Percentiles rank a stretch among this genome's conserved stretches.
These are phyloP conservation scores for Beroe ovata DNA, from an alignment of 37 sponge, comb jelly and placozoan genomes.

Conservation along the genomic window DNA sequence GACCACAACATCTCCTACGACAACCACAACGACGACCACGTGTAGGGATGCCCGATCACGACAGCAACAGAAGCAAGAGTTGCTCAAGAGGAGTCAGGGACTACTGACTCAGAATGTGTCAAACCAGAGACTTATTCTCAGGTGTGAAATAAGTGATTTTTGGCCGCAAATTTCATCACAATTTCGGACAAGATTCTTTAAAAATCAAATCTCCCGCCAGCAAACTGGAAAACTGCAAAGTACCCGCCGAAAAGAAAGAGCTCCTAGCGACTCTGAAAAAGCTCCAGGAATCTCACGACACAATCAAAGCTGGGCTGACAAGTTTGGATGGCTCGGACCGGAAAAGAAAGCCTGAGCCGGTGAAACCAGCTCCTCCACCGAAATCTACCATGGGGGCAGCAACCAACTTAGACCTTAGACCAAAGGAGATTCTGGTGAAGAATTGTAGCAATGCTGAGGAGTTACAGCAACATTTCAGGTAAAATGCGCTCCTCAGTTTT, in stretches of 20 bases:
- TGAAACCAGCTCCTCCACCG: neutral
- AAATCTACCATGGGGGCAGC: conserved; percentile 27
- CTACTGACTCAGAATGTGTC: conserved; percentile 15
- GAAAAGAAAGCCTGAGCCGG: conserved; percentile 1
- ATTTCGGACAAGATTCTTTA: neutral
- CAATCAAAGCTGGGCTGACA: conserved; percentile 34
- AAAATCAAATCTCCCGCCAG: neutral
- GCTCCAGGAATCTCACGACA: conserved; percentile 36
- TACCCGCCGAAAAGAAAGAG: conserved; percentile 16
- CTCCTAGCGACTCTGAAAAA: conserved; percentile 16
- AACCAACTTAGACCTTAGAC: conserved; percentile 54
- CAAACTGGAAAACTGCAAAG: conserved; percentile 26
- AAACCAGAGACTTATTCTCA: conserved; percentile 57
- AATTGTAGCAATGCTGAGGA: conserved; percentile 58
- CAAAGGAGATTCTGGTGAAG: conserved; percentile 63
- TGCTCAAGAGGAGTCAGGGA: conserved; percentile 31
- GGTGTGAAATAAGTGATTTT: neutral
- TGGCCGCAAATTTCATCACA: neutral
- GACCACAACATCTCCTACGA: neutral
- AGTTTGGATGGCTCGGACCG: neutral
- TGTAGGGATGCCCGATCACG: neutral
- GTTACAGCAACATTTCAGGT: conserved; percentile 61
- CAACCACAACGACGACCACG: neutral
- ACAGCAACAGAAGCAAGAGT: conserved; percentile 23
- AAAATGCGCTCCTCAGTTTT: no score